Percentiles rank a stretch among this genome's conserved stretches.
Evolutionary conservation across 2,797 vertebrate species (phyloP).

Genomic region (Gallirallus australis): DNA sequence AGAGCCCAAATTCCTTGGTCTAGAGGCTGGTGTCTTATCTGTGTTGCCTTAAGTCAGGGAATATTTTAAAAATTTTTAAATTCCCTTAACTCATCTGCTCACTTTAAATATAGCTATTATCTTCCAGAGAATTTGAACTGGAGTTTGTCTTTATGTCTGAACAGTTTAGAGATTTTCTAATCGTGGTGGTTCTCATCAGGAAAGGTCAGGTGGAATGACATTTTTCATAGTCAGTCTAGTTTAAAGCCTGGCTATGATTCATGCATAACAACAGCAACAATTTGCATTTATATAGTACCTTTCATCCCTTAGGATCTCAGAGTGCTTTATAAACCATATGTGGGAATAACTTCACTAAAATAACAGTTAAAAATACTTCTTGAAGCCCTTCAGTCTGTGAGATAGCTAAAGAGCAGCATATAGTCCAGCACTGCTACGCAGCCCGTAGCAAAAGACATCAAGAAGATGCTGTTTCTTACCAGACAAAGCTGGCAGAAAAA

Average conservation of each 20-base stretch:
- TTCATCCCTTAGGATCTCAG: constrained; percentile 60
- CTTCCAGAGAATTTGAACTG: constrained; percentile 21
- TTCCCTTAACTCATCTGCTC: constrained; percentile 6
- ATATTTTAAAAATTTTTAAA: not conserved
- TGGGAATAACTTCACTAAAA: constrained; percentile 51
- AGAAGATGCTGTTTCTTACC: not conserved
- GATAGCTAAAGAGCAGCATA: not conserved
- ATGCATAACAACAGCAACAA: constrained; percentile 64
- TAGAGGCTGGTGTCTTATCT: not conserved
- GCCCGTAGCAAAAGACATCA: not conserved
- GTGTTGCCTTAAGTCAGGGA: not conserved
- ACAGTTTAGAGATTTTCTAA: constrained; percentile 62
- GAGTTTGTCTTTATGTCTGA: constrained; percentile 45
- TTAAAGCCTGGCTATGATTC: constrained; percentile 54
- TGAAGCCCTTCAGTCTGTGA: not conserved
- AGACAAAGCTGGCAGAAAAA: not conserved
- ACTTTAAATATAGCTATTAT: not conserved
- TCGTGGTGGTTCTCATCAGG: constrained; percentile 25
- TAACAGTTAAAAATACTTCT: constrained; percentile 4
- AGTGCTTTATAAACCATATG: constrained; percentile 33
- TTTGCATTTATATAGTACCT: constrained; percentile 77
- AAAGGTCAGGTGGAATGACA: constrained; percentile 62
- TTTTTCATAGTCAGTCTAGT: constrained; percentile 63
- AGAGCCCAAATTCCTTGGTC: not conserved
- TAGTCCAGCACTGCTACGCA: not conserved